Evolutionary conservation across 2,888 invertebrate genomes (phyloP), one percentile per base, ranked within the genome.

Genomic region (Aleiodes alternator): DNA sequence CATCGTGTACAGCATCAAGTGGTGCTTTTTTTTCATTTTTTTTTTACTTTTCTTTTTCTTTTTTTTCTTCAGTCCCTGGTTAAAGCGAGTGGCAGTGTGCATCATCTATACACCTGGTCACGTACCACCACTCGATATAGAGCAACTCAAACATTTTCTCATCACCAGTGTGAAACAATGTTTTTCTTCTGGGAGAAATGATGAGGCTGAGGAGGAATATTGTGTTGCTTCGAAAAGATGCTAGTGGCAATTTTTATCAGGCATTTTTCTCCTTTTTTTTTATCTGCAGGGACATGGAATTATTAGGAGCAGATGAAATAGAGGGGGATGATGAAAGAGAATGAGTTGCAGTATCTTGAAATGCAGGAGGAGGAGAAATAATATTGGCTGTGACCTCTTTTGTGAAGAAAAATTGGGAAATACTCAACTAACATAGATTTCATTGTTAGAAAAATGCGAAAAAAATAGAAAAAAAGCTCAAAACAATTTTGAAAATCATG

Each of bases 81-180:
- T 56, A 55, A 38, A 68, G 57, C 51, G 51, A 70, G 72, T 31
- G 43, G 34, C 34, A 55, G 38, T 55, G 57, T 34, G 72, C 74
- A 43, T 51, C 29, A 78, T 79, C 83, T 82, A 84, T 85, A 85
- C 81, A 84, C 70, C 74, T 76, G 78, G 85, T 85, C 86, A 86
- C 86, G 86, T 86, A 82, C 83, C 80, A 73, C 78, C 85, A 82
- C 86, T 86, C 79, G 68, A 68, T 68, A 68, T 68, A 68, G 43
- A 72, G 61, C 68, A 38, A 59, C 51, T 51, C 31, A 57, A 57
- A 57, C 57, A 29, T 29, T 57, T 57, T 57, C 57, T 31, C 57
- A 43, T 43, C 43, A 31, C 31, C 31, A 6, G 11, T 12, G 12
- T 29, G 57, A 29, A 57, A 57, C 57, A 29, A 31, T 57, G 31